Percentiles rank a stretch among this genome's conserved stretches.
Evolutionary conservation across 2,797 vertebrate genomes (phyloP).

Genomic region (Rhyacichthys aspro): DNA sequence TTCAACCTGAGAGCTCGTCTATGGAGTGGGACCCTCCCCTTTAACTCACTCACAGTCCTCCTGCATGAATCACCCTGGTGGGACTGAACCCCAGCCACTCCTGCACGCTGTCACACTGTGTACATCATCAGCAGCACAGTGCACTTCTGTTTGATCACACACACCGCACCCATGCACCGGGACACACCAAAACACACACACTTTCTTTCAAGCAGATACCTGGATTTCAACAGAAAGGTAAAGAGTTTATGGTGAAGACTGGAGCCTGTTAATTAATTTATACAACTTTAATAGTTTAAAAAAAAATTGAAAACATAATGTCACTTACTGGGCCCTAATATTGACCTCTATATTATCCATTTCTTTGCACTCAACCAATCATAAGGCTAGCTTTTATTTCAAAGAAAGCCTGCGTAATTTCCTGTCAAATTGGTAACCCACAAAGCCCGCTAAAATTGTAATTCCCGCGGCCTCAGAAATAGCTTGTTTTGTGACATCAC

Average conservation of each 20-base stretch:
- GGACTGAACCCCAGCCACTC: slow-evolving; percentile 34
- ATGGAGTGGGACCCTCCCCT: slow-evolving; percentile 53
- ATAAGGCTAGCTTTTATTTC: too few relatives aligned
- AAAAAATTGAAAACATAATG: too few relatives aligned
- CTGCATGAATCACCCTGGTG: slow-evolving; percentile 65
- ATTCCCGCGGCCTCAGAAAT: too few relatives aligned
- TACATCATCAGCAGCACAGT: slow-evolving; percentile 37
- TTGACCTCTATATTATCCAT: too few relatives aligned
- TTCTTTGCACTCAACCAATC: too few relatives aligned
- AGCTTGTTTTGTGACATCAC: too few relatives aligned
- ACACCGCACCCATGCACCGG: slow-evolving; percentile 50
- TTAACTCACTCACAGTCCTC: slow-evolving; percentile 48
- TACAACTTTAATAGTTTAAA: too few relatives aligned
- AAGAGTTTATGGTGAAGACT: neutral
- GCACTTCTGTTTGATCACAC: slow-evolving; percentile 47
- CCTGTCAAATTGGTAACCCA: too few relatives aligned
- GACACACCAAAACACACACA: slow-evolving; percentile 35
- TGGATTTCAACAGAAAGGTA: slow-evolving; percentile 4
- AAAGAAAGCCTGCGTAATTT: too few relatives aligned
- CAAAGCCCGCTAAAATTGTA: too few relatives aligned
- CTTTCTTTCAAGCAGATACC: neutral
- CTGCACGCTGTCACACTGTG: slow-evolving; percentile 29
- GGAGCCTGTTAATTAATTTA: too few relatives aligned
- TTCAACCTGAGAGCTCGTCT: slow-evolving; percentile 35
- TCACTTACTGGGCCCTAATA: too few relatives aligned